Evolutionary conservation across 2,888 invertebrate species (phyloP), one percentile per base, ranked within the genome.

Genomic region (Habroteleia sp.): DNA sequence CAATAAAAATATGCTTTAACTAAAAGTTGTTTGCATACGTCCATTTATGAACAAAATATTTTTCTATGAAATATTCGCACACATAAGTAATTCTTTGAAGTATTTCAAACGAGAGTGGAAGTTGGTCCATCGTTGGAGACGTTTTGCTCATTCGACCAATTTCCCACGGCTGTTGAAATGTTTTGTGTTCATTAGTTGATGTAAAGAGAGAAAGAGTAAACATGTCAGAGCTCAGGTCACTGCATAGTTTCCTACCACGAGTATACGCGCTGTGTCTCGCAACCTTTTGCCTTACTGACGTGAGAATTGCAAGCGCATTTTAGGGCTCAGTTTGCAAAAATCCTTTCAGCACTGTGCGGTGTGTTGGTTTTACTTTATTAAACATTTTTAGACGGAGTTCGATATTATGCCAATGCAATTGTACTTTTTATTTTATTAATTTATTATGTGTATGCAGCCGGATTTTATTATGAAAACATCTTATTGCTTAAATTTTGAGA

Each of bases 111-210:
- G 11, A 46, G 23, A 39, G 27, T 17, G 20, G 11, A 29, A 65
- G 52, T 42, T 50, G 74, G 72, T 42, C 65, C 58, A 58, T 50
- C 23, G 39, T 33, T 14, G 48, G 62, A 25, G 60, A 66, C 54
- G 58, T 63, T 68, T 68, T 56, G 63, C 37, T 50, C 62, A 69
- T 69, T 74, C 58, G 65, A 41, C 76, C 82, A 79, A 81, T 85
- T 87, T 86, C 86, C 86, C 87, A 86, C 87, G 86, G 84, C 84
- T 85, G 86, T 85, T 87, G 86, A 86, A 85, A 86, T 85, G 86
- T 86, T 86, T 86, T 86, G 86, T 87, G 85, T 86, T 87, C 86
- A 86, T 86, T 87, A 87, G 85, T 83, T 81, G 82, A 79, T 79
- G 79, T 79, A 80, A 76, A 77, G 80, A 80, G 54, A 54, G 60